Evolutionary conservation across 2,888 invertebrate species (phyloP).

Genomic region (Eugnorisma glareosa): DNA sequence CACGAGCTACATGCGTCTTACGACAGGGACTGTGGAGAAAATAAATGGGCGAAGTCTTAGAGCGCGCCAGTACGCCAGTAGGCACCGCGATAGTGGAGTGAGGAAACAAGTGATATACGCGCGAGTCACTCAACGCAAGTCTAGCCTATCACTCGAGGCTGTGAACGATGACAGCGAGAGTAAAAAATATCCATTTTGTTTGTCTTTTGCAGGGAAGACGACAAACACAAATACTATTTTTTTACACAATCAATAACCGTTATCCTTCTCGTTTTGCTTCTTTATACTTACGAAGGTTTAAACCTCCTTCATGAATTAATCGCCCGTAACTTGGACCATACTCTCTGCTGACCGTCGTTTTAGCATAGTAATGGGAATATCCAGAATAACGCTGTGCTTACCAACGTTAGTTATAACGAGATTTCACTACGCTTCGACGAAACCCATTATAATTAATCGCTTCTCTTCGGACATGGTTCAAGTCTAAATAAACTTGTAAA

Average conservation of each 20-base stretch:
- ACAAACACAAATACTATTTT: not conserved
- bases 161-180: not conserved
- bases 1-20: not conserved
- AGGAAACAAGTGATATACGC: not conserved
- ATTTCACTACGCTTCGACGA: conserved; percentile 71
- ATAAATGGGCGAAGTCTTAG: not conserved
- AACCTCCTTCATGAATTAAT: not conserved
- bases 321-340: conserved; percentile 28
- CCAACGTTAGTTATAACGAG: conserved; percentile 76
- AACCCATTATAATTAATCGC: conserved; percentile 70
- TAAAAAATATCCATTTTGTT: not conserved
- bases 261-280: not conserved
- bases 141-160: not conserved
- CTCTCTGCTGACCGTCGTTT: conserved; percentile 69
- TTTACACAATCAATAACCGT: not conserved
- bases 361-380: conserved; percentile 82
- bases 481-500: conserved; percentile 43
- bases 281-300: not conserved
- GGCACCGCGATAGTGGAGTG: not conserved
- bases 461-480: conserved; percentile 46
- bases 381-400: conserved; percentile 70
- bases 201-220: not conserved
- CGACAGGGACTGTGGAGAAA: not conserved
- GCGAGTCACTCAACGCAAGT: not conserved
- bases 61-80: not conserved